Base-by-base conservation (phyloP, 2,888 invertebrate genomes). In the Aphidoletes aphidimyza region DNA sequence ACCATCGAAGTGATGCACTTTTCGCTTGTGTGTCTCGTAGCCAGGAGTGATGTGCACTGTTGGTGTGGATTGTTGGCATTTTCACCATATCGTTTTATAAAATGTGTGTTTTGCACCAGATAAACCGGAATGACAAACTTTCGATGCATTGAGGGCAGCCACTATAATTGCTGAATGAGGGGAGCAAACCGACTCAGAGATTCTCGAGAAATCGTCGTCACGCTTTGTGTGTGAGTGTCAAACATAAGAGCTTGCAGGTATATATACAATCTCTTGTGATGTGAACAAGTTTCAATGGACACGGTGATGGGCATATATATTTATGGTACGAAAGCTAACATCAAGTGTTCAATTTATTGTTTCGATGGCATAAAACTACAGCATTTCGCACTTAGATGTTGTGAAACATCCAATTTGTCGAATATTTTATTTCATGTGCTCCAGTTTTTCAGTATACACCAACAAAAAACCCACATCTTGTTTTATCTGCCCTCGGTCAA, bases 351-450 rank as follows among this genome's bases (percentile, higher is more conserved):
- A 69, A 69, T 69, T 30, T 69, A 69, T 69, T 69, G 69, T 69
- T 69, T 69, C 30, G 69, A 69, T 69, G 69, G 69, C 69, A 69
- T 69, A 69, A 69, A n/a, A 69, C 69, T 69, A 69, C 69, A 69
- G 14, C 69, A 69, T 69, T 69, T 69, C 34, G 69, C 69, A 69
- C 69, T 69, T 30, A 69, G 34, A 69, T 69, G 26, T 69, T 30
- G 17, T 30, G n/a, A 69, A 69, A 34, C 69, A 69, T 69, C 69
- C 69, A 69, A 69, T 69, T 69, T 69, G 34, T 69, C n/a, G 69
- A 69, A 69, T n/a, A 69, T 30, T 34, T 11, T 69, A 30, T 26
- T n/a, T 69, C 69, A 30, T 34, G 8, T 1, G 69, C 14, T 26
- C 30, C 14, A 2, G 54, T 47, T 5, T 69, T 22, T 22, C 69